Evolutionary conservation across 2,888 invertebrate genomes (phyloP).

Genomic region (Serripes groenlandicus): DNA sequence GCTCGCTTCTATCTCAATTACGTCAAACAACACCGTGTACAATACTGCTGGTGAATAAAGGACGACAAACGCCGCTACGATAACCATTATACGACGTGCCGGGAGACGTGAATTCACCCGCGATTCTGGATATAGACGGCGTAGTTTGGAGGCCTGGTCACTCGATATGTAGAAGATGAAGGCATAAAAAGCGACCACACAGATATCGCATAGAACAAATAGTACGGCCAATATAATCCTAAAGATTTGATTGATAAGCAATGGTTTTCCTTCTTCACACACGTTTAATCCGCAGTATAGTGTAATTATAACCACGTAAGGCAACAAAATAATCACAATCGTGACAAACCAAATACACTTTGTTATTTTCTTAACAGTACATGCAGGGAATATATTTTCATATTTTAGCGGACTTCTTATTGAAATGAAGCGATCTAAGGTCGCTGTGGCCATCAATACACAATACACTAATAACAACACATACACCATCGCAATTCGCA

Average conservation of each 20-base stretch:
- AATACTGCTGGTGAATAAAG: not conserved
- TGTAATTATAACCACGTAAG: not conserved
- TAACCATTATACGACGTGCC: slow-evolving; percentile 10
- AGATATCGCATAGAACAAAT: slow-evolving; percentile 5
- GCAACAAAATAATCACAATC: not conserved
- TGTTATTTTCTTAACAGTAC: not conserved
- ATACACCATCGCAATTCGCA: not conserved
- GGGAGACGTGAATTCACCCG: not conserved
- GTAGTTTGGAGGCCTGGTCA: not conserved
- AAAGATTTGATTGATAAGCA: slow-evolving; percentile 8
- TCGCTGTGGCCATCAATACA: not conserved
- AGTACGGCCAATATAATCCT: not conserved
- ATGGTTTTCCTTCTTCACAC: not conserved
- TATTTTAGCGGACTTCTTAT: not conserved
- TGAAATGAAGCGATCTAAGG: not conserved
- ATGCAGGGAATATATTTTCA: not conserved
- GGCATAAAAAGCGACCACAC: not conserved
- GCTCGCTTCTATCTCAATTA: not conserved
- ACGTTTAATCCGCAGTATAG: not conserved
- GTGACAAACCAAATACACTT: not conserved
- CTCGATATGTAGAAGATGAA: not conserved
- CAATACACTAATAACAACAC: slow-evolving; percentile 7
- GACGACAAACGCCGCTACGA: not conserved
- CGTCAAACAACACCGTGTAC: slow-evolving; percentile 5
- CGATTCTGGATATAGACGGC: not conserved